Base-by-base conservation (phyloP, 2,113 vertebrate genomes). In the Scomber japonicus region DNA sequence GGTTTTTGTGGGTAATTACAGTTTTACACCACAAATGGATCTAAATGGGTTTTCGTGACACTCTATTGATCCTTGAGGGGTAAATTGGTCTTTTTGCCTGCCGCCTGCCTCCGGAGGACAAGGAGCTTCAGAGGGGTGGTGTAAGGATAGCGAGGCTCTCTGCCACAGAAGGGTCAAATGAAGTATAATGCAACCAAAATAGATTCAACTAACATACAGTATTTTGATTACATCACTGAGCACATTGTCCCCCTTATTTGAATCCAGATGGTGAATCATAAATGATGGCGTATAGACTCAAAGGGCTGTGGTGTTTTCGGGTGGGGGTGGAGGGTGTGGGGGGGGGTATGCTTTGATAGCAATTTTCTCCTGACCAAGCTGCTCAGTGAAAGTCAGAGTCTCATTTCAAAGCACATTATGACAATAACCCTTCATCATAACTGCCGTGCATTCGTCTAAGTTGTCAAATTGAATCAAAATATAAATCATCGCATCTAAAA, bases 21-120 rank as follows among this genome's bases (percentile, higher is more conserved):
- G 83, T 84, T 92, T 91, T 79, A 88, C 66, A 78, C 89, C 85
- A 80, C 90, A 93, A 88, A 93, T 93, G 88, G 89, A 89, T 89
- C 88, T 89, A 91, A 92, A 93, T 90, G 90, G 84, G 51, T 89
- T 93, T 91, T 90, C 17, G 76, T 86, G 80, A 83, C 79, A 78
- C 79, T 71, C 64, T 84, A 93, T 92, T 90, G 89, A 92, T 92
- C 88, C 44, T 81, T 50, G 31, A 71, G 86, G 77, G 68, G 70
- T 78, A 80, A 89, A 86, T 86, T 85, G 82, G 74, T 84, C 78
- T 88, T 73, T 89, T 81, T 70, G 57, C 73, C 71, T 59, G 72
- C 75, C 11, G 74, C 56, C 68, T 67, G 74, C 76, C 65, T 75
- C 30, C 57, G 44, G 65, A 89, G 62, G 14, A 71, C 24, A 74